Percentiles rank a stretch among this genome's conserved stretches.
Conservation (phyloP, 2,113 vertebrate species). For the Sylvilagus bachmani region DNA sequence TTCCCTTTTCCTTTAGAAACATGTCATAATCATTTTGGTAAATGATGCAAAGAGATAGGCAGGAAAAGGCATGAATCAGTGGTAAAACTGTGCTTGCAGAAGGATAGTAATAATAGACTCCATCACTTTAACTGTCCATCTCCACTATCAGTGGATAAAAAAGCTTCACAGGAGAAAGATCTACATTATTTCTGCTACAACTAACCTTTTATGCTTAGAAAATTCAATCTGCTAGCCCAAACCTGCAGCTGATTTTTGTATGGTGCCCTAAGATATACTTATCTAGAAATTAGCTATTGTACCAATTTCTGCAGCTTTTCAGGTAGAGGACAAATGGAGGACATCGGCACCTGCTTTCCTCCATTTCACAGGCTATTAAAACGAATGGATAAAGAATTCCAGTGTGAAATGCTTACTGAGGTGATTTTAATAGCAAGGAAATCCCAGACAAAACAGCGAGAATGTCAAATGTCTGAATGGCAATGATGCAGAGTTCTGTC, state of each 20-base stretch:
- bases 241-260: constrained; percentile 68
- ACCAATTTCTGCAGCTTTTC: constrained; percentile 48
- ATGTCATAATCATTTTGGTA: constrained; percentile 43
- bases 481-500: constrained; percentile 39
- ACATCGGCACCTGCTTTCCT: constrained; percentile 59
- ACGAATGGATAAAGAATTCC: constrained; percentile 78
- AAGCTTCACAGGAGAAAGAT: constrained; percentile 65
- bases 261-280: constrained; percentile 73
- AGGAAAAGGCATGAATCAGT: constrained; percentile 30
- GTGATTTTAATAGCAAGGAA: constrained; percentile 64
- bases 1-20: not conserved
- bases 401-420: constrained; percentile 26
- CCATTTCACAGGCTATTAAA: constrained; percentile 76
- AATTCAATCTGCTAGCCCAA: constrained; percentile 66
- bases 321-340: constrained; percentile 83
- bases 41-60: constrained; percentile 16
- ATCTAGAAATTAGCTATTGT: constrained; percentile 82
- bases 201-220: constrained; percentile 70
- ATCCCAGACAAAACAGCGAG: constrained; percentile 66
- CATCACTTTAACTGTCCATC: constrained; percentile 57
- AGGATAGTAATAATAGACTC: constrained; percentile 60
- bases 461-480: constrained; percentile 66
- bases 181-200: constrained; percentile 42
- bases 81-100: constrained; percentile 54
- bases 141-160: constrained; percentile 53